Conservation (phyloP, 2,113 vertebrate species). For the Paradoxurus hermaphroditus region DNA sequence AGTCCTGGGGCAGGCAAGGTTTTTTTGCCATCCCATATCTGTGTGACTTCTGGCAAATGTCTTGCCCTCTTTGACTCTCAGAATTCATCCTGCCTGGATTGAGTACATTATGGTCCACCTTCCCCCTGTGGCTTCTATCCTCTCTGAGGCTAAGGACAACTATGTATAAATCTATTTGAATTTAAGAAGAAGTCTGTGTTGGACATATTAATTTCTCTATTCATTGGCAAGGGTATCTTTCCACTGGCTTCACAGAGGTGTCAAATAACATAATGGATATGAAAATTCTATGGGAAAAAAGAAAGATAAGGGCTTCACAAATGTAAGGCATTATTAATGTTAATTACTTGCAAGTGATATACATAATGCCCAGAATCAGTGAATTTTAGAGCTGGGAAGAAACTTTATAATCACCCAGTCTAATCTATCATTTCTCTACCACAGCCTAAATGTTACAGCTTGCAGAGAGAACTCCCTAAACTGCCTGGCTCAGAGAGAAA, state of each 20-base stretch:
- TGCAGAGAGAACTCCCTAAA: neutral
- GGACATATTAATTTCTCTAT: neutral
- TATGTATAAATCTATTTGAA: too few relatives aligned
- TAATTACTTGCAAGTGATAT: neutral
- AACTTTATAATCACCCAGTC: neutral
- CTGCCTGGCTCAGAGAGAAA: neutral
- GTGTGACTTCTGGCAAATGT: neutral
- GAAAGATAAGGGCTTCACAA: slow-evolving; percentile 7
- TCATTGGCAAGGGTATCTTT: neutral
- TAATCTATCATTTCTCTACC: neutral
- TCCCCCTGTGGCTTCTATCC: neutral
- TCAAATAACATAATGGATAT: neutral
- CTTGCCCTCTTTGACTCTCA: neutral
- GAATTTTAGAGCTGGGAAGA: neutral
- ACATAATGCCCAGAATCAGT: neutral
- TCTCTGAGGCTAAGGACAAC: neutral
- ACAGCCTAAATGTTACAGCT: neutral
- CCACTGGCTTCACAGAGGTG: neutral
- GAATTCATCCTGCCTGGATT: neutral
- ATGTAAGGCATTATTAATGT: neutral
- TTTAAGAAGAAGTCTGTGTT: neutral
- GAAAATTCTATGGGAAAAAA: neutral
- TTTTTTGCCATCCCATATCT: neutral
- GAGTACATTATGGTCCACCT: neutral
- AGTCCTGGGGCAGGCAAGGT: neutral